Base-by-base conservation (phyloP, 2,888 invertebrate species). In the Coleophora flavipennella region DNA sequence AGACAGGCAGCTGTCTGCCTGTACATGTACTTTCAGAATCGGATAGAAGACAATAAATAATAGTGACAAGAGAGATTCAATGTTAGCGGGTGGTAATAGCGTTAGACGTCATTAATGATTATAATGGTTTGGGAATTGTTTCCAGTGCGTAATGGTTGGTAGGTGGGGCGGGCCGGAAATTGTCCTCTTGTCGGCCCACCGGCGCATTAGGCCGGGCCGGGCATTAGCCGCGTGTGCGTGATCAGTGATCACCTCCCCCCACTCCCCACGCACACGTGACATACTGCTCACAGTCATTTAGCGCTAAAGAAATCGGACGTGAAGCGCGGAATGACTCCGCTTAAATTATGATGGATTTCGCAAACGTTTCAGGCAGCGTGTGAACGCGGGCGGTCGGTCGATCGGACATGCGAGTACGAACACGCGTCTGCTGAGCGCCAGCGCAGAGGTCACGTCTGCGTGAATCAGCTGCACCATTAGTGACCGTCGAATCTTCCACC, bases 201-300 rank as follows among this genome's bases (percentile, higher is more conserved):
- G 67, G 54, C 66, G 64, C 81, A 80, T 81, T 81, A 81, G 71
- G 71, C 72, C 78, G 77, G 79, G 78, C 80, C 80, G 71, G 66
- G 65, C 60, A 57, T 49, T 56, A 50, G 54, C 45, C 49, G 51
- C 48, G 47, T 51, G 56, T 55, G 61, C 57, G 55, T 63, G 62
- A 60, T 67, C 67, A 67, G 62, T n/a, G n/a, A n/a, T n/a, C n/a
- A n/a, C n/a, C n/a, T n/a, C 69, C 71, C 68, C 67, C 71, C 68
- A 65, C 67, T 67, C 69, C 68, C 65, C 69, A 61, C 57, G 61
- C 62, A 69, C 69, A 67, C 62, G 67, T 73, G 70, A 74, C 67
- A 64, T 62, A 56, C 58, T 52, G 61, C 43, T 53, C 53, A 43
- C 51, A 53, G 55, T 49, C 44, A 47, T 46, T 48, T 45, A 43